These are phyloP conservation scores for Macrocentrus cingulum DNA, from an alignment of 1,140 invertebrate species.

Conservation along the genomic window DNA sequence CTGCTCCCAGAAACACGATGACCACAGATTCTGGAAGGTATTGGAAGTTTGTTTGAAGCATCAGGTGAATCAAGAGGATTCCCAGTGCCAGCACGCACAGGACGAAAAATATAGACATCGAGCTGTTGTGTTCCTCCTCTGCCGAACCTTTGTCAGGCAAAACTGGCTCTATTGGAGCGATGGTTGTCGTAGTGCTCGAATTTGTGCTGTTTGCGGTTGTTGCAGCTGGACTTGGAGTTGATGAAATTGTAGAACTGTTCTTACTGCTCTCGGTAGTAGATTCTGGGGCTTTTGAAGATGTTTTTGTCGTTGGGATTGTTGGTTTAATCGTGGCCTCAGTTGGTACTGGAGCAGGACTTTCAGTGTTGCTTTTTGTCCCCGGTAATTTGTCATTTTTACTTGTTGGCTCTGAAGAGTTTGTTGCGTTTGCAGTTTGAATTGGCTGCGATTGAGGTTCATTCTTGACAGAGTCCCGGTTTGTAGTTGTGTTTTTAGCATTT, in stretches of 20 bases:
- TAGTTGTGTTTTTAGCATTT: too few species aligned
- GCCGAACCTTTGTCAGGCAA: conserved; percentile 85
- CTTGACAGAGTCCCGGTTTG: too few species aligned
- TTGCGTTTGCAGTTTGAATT: too few species aligned
- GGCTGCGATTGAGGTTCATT: too few species aligned
- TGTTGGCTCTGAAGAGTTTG: too few species aligned
- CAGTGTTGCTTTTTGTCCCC: too few species aligned
- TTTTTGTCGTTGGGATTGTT: too few species aligned
- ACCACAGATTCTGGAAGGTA: conserved; percentile 97
- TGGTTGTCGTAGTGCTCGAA: conserved; percentile 7
- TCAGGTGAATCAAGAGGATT: conserved; percentile 90
- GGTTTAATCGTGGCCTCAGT: too few species aligned
- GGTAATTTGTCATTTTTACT: too few species aligned
- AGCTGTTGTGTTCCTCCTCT: conserved; percentile 94
- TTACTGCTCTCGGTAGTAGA: neutral
- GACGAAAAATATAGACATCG: conserved; percentile 96
- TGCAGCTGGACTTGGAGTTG: neutral
- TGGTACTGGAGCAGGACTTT: too few species aligned
- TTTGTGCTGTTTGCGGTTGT: neutral
- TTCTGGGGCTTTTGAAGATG: too few species aligned
- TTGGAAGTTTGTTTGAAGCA: conserved; percentile 94
- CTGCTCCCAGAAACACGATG: conserved; percentile 91
- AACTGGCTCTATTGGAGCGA: conserved; percentile 67
- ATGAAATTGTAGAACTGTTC: neutral
- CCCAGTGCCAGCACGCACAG: conserved; percentile 89